phyloP scores from a whole-genome alignment of 2,797 vertebrate species.

The Novumbra hubbsi region DNA sequence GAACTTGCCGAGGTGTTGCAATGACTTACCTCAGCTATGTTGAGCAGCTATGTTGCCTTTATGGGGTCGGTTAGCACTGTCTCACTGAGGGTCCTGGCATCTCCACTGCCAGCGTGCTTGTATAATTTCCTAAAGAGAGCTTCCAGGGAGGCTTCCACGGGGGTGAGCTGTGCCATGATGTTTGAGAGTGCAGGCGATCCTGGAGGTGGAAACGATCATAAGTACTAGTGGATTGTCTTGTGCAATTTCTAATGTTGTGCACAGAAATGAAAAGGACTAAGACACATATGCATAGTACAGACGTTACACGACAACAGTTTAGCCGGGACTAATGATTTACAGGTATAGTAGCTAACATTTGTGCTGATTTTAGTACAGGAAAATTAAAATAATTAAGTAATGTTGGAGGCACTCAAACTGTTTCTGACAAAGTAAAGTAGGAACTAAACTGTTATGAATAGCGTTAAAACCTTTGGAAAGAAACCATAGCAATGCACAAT shows the following conservation, averaged over 20 bases:
- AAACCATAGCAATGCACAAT: not conserved
- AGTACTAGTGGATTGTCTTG: not conserved
- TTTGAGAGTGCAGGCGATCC: not conserved
- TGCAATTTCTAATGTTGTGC: not conserved
- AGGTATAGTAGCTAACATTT: not conserved
- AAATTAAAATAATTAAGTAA: not conserved
- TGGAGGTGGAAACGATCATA: not conserved
- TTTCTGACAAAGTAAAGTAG: not conserved
- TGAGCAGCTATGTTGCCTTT: not conserved
- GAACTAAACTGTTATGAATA: not conserved
- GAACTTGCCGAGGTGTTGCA: not conserved
- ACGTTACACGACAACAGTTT: not conserved
- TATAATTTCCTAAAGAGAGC: not conserved
- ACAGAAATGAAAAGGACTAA: not conserved
- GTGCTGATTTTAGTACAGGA: not conserved
- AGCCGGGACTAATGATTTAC: not conserved
- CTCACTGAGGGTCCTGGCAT: not conserved
- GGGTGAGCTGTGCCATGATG: not conserved
- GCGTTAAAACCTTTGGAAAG: not conserved
- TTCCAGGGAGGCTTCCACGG: not conserved
- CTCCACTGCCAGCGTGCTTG: not conserved
- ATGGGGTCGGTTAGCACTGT: not conserved
- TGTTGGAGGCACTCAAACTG: not conserved
- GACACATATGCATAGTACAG: not conserved
- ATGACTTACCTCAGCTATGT: constrained; percentile 1